Conservation (phyloP, 2,113 vertebrate genomes). For the Notechis scutatus region DNA sequence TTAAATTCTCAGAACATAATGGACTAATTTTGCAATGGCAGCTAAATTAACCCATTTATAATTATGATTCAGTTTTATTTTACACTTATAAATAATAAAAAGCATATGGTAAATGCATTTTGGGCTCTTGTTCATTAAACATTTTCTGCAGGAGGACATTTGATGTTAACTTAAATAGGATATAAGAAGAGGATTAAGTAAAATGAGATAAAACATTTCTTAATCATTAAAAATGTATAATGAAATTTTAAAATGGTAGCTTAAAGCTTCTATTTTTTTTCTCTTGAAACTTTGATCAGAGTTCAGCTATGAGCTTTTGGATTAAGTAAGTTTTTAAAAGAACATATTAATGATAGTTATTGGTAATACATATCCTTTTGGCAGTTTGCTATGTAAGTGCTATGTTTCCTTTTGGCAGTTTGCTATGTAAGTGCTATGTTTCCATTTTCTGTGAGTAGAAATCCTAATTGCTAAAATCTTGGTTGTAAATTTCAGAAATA, state of each 20-base stretch:
- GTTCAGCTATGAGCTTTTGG: constrained; percentile 61
- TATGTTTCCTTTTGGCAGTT: constrained; percentile 59
- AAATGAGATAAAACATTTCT: constrained; percentile 11
- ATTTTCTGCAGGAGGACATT: neutral
- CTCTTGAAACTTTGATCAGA: constrained; percentile 69
- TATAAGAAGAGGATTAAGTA: neutral
- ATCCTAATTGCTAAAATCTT: constrained; percentile 29
- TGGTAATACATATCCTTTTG: constrained; percentile 61
- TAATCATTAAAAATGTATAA: neutral
- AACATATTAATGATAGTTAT: constrained; percentile 66
- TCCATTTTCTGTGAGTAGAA: constrained; percentile 38
- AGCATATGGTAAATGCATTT: neutral
- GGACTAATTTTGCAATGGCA: neutral
- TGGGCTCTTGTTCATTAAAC: neutral
- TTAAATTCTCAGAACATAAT: neutral
- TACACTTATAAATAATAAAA: neutral
- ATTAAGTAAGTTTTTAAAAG: constrained; percentile 67
- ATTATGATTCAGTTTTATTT: neutral
- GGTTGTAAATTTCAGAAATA: constrained; percentile 4
- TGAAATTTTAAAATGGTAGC: constrained; percentile 13
- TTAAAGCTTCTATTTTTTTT: constrained; percentile 55
- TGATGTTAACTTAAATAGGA: constrained; percentile 19
- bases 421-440: constrained; percentile 56
- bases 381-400: constrained; percentile 60
- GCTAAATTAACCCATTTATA: neutral